These are phyloP conservation scores for Lithophane ornitopus DNA, from an alignment of 2,888 invertebrate genomes.

Conservation along the genomic window DNA sequence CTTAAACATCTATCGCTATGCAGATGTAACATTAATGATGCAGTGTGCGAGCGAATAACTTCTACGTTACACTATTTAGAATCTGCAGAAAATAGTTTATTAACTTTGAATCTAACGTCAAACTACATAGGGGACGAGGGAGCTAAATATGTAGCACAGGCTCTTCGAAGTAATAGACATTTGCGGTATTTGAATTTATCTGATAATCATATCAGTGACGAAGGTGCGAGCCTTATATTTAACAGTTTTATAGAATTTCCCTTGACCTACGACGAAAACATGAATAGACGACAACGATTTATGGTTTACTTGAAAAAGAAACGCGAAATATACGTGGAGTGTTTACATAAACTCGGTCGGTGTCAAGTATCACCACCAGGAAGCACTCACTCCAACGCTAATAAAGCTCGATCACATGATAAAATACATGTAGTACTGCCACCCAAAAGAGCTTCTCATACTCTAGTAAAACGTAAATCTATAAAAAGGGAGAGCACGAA, in stretches of 20 bases:
- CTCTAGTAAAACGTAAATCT: constrained; percentile 6
- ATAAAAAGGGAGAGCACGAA: neutral
- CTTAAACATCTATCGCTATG: constrained; percentile 74
- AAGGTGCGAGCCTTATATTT: constrained; percentile 74
- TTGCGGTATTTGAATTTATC: constrained; percentile 81
- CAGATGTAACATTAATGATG: constrained; percentile 76
- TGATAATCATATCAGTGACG: constrained; percentile 76
- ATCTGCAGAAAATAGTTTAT: constrained; percentile 71
- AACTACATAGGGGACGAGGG: constrained; percentile 79
- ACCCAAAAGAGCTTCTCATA: constrained; percentile 39
- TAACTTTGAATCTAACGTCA: constrained; percentile 77
- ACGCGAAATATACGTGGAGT: constrained; percentile 49
- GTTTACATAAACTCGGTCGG: constrained; percentile 48
- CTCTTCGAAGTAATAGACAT: constrained; percentile 78
- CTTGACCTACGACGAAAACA: constrained; percentile 72
- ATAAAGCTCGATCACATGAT: constrained; percentile 2
- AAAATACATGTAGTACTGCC: constrained; percentile 6
- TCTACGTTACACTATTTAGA: constrained; percentile 67
- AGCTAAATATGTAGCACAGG: constrained; percentile 73
- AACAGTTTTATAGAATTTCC: constrained; percentile 73
- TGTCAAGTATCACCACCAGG: constrained; percentile 59
- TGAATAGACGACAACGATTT: constrained; percentile 62
- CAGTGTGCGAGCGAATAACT: constrained; percentile 71
- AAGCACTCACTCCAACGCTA: neutral
- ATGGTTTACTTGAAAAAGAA: constrained; percentile 64